These are phyloP conservation scores for Cynopterus sphinx DNA, from an alignment of 2,797 vertebrate genomes.

Conservation along the genomic window DNA sequence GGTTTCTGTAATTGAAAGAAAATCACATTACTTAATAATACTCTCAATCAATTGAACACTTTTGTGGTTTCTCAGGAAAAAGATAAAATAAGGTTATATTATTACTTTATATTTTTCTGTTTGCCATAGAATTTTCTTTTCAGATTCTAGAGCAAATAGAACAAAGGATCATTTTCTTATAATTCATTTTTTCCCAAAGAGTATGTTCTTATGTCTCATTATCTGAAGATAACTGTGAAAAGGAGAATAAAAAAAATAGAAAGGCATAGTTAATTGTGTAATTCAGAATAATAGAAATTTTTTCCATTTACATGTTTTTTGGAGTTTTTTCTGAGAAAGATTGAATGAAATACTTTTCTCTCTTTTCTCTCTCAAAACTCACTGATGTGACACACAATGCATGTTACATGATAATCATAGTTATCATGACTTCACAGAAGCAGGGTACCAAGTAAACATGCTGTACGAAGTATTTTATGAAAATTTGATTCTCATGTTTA, in stretches of 20 bases:
- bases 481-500: not conserved
- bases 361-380: constrained; percentile 31
- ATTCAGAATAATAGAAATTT: constrained; percentile 22
- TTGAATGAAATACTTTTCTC: constrained; percentile 21
- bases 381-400: not conserved
- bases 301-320: not conserved
- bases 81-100: constrained; percentile 24
- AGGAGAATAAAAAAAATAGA: constrained; percentile 29
- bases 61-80: constrained; percentile 48
- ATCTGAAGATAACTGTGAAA: constrained; percentile 19
- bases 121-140: constrained; percentile 51
- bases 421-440: constrained; percentile 2
- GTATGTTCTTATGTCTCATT: constrained; percentile 40
- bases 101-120: constrained; percentile 35
- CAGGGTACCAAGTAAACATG: constrained; percentile 9
- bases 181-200: not conserved
- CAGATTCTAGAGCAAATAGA: constrained; percentile 43
- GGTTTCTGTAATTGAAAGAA: constrained; percentile 33
- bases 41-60: not conserved
- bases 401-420: not conserved
- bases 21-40: constrained; percentile 11
- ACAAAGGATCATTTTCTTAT: constrained; percentile 52
- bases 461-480: not conserved
- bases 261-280: constrained; percentile 38
- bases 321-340: not conserved